These are phyloP conservation scores for Acanthiza pusilla DNA, from an alignment of 2,797 vertebrate species.

Conservation along the genomic window DNA sequence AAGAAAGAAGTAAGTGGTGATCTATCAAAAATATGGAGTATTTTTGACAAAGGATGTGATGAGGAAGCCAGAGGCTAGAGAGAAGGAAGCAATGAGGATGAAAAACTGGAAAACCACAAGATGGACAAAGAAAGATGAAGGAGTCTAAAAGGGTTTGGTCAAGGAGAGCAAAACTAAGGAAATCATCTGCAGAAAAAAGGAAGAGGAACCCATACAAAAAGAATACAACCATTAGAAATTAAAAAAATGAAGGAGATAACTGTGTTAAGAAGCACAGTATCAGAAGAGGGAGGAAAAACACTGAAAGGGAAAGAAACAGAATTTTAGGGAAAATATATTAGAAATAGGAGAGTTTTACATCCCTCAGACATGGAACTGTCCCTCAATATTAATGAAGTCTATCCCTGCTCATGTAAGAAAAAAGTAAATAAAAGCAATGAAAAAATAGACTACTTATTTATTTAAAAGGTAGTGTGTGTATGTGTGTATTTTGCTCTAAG, in stretches of 20 bases:
- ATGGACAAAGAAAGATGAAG: neutral
- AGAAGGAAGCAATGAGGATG: constrained; percentile 3
- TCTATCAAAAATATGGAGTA: constrained; percentile 33
- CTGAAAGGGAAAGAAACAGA: neutral
- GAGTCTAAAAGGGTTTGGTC: neutral
- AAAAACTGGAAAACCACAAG: neutral
- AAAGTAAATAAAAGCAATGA: neutral
- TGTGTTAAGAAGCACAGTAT: neutral
- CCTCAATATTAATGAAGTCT: neutral
- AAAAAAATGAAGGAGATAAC: neutral
- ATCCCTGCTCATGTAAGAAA: neutral
- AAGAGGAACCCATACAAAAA: neutral
- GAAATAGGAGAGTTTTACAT: neutral
- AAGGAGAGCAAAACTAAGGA: neutral
- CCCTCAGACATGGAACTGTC: neutral
- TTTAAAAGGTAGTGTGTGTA: neutral
- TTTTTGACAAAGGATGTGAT: constrained; percentile 37
- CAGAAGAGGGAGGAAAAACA: neutral
- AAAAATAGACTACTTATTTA: neutral
- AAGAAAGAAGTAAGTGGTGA: constrained; percentile 30
- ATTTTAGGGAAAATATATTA: neutral
- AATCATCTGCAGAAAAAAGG: neutral
- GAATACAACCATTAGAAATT: neutral
- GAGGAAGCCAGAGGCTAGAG: neutral
- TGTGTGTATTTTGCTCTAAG: neutral